Percentiles rank a stretch among this genome's conserved stretches.
Evolutionary conservation across 2,797 vertebrate species (phyloP).

Genomic region (Rhinella marina): DNA sequence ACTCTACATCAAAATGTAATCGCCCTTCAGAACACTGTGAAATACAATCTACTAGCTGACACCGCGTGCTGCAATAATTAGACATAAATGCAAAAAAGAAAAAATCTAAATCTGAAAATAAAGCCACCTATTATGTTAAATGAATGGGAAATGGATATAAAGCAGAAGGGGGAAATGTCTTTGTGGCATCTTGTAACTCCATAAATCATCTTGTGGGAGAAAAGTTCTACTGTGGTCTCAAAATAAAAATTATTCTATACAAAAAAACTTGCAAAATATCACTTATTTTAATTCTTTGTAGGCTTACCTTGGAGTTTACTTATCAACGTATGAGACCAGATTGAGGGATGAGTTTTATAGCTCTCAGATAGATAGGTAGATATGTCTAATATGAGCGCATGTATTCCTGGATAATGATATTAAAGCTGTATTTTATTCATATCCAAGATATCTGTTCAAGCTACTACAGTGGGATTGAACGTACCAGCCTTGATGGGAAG

Average conservation of each 20-base stretch:
- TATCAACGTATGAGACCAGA: background rate
- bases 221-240: background rate
- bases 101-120: conserved; percentile 20
- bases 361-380: background rate
- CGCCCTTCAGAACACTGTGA: conserved; percentile 27
- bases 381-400: background rate
- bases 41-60: conserved; percentile 39
- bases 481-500: background rate
- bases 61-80: conserved; percentile 44
- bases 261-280: background rate
- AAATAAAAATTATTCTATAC: conserved; percentile 12
- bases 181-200: conserved; percentile 22
- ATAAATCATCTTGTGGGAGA: conserved; percentile 4
- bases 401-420: background rate
- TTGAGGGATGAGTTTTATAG: background rate
- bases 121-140: conserved; percentile 11
- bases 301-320: background rate
- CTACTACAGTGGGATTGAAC: background rate
- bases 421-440: background rate
- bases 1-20: conserved; percentile 39
- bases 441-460: background rate
- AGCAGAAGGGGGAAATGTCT: conserved; percentile 27
- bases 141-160: conserved; percentile 23
- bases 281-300: background rate
- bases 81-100: conserved; percentile 12